phyloP scores from a whole-genome alignment of 2,888 invertebrate genomes.

The Schizotus pectinicornis region DNA sequence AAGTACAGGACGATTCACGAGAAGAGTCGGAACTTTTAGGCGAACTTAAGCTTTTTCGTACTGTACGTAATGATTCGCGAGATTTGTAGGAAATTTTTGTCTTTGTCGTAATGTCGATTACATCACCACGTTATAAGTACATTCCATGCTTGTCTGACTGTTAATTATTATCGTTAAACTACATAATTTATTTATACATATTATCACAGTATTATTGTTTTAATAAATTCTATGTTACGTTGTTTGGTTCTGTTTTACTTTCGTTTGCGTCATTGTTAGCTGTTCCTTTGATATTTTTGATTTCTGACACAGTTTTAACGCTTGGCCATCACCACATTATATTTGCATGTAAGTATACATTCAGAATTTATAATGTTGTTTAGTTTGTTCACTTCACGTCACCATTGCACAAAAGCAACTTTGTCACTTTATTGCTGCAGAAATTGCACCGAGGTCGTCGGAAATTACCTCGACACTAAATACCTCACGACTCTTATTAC shows the following conservation, averaged over 20 bases:
- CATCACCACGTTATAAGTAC: constrained; percentile 8
- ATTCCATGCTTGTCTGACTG: constrained; percentile 21
- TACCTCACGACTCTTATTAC: too few species aligned
- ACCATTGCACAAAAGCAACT: too few species aligned
- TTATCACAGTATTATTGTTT: constrained; percentile 35
- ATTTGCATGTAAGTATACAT: constrained; percentile 30
- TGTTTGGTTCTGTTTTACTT: constrained; percentile 33
- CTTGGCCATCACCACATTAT: constrained; percentile 17
- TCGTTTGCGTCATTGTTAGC: constrained; percentile 20
- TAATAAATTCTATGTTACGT: constrained; percentile 38
- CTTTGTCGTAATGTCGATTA: too few species aligned
- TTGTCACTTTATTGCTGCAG: constrained; percentile 6
- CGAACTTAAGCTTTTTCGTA: background rate
- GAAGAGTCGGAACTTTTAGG: too few species aligned
- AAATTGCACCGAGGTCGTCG: background rate
- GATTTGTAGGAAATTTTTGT: too few species aligned
- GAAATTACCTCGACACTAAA: background rate
- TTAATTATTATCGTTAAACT: constrained; percentile 26
- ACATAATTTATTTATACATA: constrained; percentile 33
- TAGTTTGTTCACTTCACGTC: background rate
- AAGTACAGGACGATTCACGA: too few species aligned
- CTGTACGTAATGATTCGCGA: background rate
- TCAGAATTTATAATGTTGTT: background rate
- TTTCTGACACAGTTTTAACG: constrained; percentile 11
- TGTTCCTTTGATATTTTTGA: background rate